phyloP scores from a whole-genome alignment of 1,140 invertebrate genomes.

The Bombus sylvicola region DNA sequence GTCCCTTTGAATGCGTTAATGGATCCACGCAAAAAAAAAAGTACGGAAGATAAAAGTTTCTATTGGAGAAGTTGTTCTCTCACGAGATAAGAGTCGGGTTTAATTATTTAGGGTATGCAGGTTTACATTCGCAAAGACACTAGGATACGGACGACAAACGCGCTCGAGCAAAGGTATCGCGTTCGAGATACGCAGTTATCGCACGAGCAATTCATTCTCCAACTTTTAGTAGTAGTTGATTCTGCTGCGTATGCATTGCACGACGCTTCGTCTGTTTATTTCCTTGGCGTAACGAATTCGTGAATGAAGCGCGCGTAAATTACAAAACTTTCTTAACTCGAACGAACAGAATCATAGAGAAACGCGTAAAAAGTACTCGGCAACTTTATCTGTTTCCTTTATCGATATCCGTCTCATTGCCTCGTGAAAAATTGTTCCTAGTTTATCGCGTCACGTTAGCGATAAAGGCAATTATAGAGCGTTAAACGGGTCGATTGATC shows the following conservation, averaged over 20 bases:
- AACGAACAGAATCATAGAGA: neutral
- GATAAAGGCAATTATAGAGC: neutral
- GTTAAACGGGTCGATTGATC: slow-evolving; percentile 19
- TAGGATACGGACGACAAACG: slow-evolving; percentile 34
- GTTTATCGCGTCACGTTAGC: neutral
- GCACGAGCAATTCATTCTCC: slow-evolving; percentile 67
- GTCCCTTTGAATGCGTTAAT: neutral
- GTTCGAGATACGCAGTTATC: slow-evolving; percentile 67
- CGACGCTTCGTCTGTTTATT: slow-evolving; percentile 49
- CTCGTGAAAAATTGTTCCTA: neutral
- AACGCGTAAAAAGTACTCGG: neutral
- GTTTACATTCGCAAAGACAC: slow-evolving; percentile 12
- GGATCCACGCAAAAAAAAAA: neutral
- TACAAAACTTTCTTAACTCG: neutral
- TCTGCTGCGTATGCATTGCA: slow-evolving; percentile 62
- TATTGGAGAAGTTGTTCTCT: slow-evolving; percentile 9
- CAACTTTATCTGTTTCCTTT: neutral
- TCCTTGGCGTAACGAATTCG: slow-evolving; percentile 7
- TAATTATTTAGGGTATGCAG: slow-evolving; percentile 49
- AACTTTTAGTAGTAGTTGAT: slow-evolving; percentile 64
- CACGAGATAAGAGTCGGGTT: slow-evolving; percentile 48
- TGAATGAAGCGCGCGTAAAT: neutral
- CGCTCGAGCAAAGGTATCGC: slow-evolving; percentile 55
- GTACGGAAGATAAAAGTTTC: neutral
- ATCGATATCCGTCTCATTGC: neutral